Evolutionary conservation across 1,140 invertebrate genomes (phyloP), one percentile per base, ranked within the genome.

Genomic region (Cotesia vestalis): DNA sequence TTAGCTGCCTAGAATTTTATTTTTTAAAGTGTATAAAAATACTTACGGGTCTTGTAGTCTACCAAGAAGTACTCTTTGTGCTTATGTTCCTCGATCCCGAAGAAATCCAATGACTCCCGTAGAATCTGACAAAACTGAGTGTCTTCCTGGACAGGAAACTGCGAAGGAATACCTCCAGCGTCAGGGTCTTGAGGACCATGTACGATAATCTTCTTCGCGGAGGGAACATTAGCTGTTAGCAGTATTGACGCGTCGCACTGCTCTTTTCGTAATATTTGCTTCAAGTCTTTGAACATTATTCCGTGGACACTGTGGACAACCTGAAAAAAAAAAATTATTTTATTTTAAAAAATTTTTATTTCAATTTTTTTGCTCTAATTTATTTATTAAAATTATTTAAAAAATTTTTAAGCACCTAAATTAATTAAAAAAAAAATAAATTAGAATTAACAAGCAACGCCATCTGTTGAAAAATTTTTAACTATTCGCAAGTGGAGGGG

Each of bases 251-350:
- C 96, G 88, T 99, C 98, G 83, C 98, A 99, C 83, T 99, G 98
- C 84, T 99, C 98, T 84, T 99, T 99, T 71, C 98, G 90, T 71
- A 99, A 86, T 72, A 98, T 99, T 88, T 99, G 98, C 81, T 99
- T 99, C 11, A 99, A 88, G 87, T 99, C 98, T 88, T 99, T 99
- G 79, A 99, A 99, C 92, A 98, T 98, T 71, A 99, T 97, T 52
- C 98, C 98, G 83, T 99, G 97, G 0, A 99, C 97, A 83, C 95
- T 96, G 75, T 95, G 94, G 0, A 98, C 96, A 55, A 98, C 93
- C 94, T 96, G 76, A 1, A 27, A 2, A 27, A 2, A 27, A 27
- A 27, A 27, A 27, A 27, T 27, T 27, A 27, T 3, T 27, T 27
- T 1, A 27, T 27, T 27, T 27, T 27, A 27, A 2, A 27, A 27